Conservation (phyloP, 2,888 invertebrate genomes). For the Phymatocera aterrima region DNA sequence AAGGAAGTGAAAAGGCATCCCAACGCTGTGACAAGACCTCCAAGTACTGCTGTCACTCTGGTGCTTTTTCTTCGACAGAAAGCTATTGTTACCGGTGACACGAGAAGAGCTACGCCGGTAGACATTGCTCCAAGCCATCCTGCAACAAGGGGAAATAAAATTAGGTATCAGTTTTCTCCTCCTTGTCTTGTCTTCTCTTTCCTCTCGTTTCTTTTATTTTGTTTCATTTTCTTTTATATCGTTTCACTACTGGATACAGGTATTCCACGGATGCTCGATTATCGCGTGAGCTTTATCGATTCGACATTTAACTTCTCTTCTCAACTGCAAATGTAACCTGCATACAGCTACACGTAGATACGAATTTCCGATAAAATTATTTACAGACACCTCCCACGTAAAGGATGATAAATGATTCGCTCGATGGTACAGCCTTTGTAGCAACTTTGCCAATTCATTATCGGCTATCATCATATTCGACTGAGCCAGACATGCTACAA, state of each 20-base stretch:
- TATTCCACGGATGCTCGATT: no score
- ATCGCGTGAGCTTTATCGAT: no score
- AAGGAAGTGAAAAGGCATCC: constrained; percentile 94
- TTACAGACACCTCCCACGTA: background rate
- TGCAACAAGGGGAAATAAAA: constrained; percentile 75
- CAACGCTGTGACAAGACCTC: constrained; percentile 89
- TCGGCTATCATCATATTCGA: background rate
- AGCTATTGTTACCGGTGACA: constrained; percentile 90
- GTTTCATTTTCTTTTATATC: background rate
- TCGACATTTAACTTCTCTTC: no score
- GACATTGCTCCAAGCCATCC: constrained; percentile 90
- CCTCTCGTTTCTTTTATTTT: background rate
- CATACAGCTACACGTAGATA: no score
- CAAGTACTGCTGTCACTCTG: constrained; percentile 91
- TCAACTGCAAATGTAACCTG: no score
- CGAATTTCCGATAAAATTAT: background rate
- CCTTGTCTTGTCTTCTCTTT: background rate
- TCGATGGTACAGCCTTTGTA: background rate
- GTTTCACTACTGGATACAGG: no score
- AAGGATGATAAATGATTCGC: background rate
- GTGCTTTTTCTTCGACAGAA: constrained; percentile 91
- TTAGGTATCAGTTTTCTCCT: background rate
- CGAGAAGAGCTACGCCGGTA: constrained; percentile 85
- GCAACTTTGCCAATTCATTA: background rate
- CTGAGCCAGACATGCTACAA: background rate